phyloP scores from a whole-genome alignment of 2,797 vertebrate species.

The Brotula barbata region DNA sequence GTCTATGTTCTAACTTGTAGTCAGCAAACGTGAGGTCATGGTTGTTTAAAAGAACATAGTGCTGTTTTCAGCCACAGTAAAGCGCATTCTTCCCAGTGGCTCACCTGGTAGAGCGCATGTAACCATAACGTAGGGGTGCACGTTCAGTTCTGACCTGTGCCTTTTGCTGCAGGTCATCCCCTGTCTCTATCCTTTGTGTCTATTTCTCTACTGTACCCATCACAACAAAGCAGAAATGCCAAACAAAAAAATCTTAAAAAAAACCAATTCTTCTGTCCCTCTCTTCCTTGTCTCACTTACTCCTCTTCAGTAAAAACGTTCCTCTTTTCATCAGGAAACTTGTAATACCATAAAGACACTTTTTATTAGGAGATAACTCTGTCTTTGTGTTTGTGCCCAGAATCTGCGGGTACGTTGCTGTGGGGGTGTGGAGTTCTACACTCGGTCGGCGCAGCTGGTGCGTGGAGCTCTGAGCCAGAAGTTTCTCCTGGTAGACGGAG shows the following conservation, averaged over 20 bases:
- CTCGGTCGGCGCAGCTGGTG: constrained; percentile 87
- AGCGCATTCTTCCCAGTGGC: constrained; percentile 15
- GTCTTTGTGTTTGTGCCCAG: constrained; percentile 67
- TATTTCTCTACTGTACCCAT: too few relatives aligned
- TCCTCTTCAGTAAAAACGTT: constrained; percentile 31
- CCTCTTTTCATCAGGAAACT: constrained; percentile 4
- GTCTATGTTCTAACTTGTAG: constrained; percentile 57
- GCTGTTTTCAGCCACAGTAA: constrained; percentile 23
- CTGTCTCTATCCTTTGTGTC: too few relatives aligned
- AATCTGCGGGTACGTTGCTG: constrained; percentile 89
- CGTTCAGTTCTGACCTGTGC: too few relatives aligned
- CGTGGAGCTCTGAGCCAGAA: constrained; percentile 88
- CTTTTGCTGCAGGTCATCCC: too few relatives aligned
- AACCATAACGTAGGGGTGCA: too few relatives aligned
- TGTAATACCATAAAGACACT: neutral
- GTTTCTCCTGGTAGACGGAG: constrained; percentile 96
- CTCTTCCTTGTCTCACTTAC: constrained; percentile 15
- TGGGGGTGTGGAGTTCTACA: constrained; percentile 90
- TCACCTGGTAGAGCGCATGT: too few relatives aligned
- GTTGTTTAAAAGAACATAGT: constrained; percentile 1
- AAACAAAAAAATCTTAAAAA: too few relatives aligned
- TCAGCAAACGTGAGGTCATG: constrained; percentile 18
- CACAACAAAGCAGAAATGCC: too few relatives aligned
- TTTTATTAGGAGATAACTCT: constrained; percentile 14
- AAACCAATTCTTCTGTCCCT: neutral